Conservation (phyloP, 1,140 invertebrate species). For the Ips typographus region DNA sequence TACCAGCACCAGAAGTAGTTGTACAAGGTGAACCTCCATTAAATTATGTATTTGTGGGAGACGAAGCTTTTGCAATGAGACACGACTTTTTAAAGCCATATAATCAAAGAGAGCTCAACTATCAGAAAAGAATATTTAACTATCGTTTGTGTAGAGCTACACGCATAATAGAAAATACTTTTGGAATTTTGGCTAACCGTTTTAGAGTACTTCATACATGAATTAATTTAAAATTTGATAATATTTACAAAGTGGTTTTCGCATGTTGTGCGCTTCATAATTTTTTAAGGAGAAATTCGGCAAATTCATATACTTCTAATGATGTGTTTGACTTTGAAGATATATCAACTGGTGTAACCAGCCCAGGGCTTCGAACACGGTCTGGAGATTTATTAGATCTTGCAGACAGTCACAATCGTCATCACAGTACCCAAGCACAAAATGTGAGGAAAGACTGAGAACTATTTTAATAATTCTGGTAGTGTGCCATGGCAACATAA, state of each 20-base stretch:
- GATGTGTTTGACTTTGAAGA: no score
- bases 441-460: not conserved
- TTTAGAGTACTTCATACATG: conserved; percentile 21
- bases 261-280: no score
- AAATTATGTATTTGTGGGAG: conserved; percentile 30
- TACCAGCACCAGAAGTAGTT: not conserved
- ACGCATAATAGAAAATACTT: conserved; percentile 24
- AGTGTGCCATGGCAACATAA: conserved; percentile 1
- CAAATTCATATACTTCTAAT: no score
- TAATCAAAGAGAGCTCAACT: conserved; percentile 8
- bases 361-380: no score
- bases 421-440: not conserved
- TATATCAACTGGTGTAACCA: no score
- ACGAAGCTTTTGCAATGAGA: conserved; percentile 25
- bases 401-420: not conserved
- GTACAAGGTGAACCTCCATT: conserved; percentile 43
- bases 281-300: no score
- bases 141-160: conserved; percentile 23
- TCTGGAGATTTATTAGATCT: no score
- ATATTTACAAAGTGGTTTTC: conserved; percentile 24
- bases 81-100: conserved; percentile 20
- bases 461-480: not conserved
- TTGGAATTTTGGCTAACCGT: conserved; percentile 24
- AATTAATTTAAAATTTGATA: conserved; percentile 23
- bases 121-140: conserved; percentile 17